phyloP scores from a whole-genome alignment of 2,113 vertebrate species.

The Loxodonta africana region DNA sequence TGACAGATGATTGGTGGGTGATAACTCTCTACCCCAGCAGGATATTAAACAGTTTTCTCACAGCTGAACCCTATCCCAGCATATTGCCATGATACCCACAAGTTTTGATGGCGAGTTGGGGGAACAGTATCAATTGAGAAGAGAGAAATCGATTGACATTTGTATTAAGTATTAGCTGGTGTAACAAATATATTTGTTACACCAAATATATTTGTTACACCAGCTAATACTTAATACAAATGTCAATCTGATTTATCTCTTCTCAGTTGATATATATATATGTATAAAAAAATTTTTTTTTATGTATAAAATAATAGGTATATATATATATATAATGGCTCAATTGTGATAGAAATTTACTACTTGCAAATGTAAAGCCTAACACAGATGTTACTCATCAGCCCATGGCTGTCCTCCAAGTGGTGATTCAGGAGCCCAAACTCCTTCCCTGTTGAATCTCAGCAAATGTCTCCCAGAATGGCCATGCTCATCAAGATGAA shows the following conservation, averaged over 20 bases:
- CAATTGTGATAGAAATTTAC: background rate
- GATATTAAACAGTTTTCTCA: background rate
- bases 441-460: background rate
- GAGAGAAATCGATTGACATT: background rate
- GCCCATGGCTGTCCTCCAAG: background rate
- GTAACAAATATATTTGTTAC: background rate
- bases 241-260: background rate
- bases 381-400: background rate
- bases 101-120: background rate
- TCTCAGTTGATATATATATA: background rate
- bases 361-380: background rate
- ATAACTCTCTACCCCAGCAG: background rate
- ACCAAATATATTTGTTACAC: background rate
- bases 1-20: too few relatives aligned
- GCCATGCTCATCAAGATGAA: background rate
- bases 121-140: background rate
- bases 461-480: background rate
- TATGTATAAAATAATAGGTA: too few relatives aligned
- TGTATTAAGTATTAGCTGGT: conserved; percentile 10
- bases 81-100: background rate
- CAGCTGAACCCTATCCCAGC: background rate
- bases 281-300: too few relatives aligned
- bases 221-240: background rate
- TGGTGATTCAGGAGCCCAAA: background rate
- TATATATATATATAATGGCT: background rate